Base-by-base conservation (phyloP, 2,797 vertebrate genomes). In the Oreochromis mossambicus region DNA sequence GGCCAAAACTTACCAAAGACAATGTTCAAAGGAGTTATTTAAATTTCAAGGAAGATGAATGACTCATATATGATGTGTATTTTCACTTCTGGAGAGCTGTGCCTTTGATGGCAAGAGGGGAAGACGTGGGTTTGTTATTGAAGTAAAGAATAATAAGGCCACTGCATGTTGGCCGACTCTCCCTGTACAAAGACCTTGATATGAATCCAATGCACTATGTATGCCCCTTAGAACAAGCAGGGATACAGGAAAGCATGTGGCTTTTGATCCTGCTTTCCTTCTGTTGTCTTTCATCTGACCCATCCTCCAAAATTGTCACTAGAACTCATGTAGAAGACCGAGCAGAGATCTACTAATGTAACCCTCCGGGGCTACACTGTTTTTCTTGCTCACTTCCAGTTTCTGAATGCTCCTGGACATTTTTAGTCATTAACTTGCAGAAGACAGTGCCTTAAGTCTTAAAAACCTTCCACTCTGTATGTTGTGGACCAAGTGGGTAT, bases 121-220 rank as follows among this genome's bases (percentile, higher is more conserved):
- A 94, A 94, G 94, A 94, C 87, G 90, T 89, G 94, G 94, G 94
- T 94, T 95, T 95, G 94, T 96, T 95, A 96, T 95, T 95, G 95
- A 96, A 96, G 95, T 95, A 94, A 95, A 95, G 95, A 95, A 96
- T 96, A 96, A 96, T 96, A 95, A 96, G 94, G 94, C 93, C 94
- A 94, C 92, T 94, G 91, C 94, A 82, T 94, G 95, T 95, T 94
- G 94, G 94, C 93, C 88, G 55, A 87, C 91, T 90, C 93, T 94
- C 92, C 92, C 91, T 93, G 92, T 94, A 95, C 92, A 94, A 95
- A 95, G 95, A 95, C 95, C 94, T 95, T 95, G 93, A 95, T 95
- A 95, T 96, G 94, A 95, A 96, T 96, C 95, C 94, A 95, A 96
- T 96, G 95, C 94, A 95, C 95, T 96, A 95, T 96, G 96, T 93